These are phyloP conservation scores for Antedon mediterranea DNA, from an alignment of 53 echinoderm and acorn worm genomes.

Conservation along the genomic window DNA sequence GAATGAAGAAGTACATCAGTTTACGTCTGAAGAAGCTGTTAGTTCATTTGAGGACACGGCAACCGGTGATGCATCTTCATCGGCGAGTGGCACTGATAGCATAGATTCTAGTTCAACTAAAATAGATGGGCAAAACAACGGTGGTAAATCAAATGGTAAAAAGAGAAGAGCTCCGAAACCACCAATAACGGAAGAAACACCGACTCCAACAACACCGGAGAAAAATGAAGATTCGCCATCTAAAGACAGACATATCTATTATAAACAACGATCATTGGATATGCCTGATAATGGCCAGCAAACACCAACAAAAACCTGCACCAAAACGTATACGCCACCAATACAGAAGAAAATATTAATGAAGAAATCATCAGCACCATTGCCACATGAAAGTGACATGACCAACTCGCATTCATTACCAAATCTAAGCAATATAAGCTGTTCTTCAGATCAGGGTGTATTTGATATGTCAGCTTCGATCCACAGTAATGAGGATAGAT, in stretches of 20 bases:
- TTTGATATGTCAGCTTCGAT: not conserved
- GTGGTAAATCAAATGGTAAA: not conserved
- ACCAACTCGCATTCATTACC: not conserved
- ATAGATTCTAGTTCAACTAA: not conserved
- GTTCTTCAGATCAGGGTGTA: not conserved
- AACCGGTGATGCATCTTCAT: not conserved
- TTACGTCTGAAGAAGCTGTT: not conserved
- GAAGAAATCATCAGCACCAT: not conserved
- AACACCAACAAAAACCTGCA: not conserved
- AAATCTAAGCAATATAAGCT: not conserved
- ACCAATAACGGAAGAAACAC: not conserved
- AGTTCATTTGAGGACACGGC: not conserved
- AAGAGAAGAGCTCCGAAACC: not conserved
- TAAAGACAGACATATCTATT: not conserved
- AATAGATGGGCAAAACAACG: not conserved
- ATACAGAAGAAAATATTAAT: not conserved
- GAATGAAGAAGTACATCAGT: not conserved
- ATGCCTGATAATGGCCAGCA: not conserved
- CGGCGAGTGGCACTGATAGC: not conserved
- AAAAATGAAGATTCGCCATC: not conserved
- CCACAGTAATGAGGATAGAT: not conserved
- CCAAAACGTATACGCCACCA: not conserved
- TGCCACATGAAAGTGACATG: not conserved
- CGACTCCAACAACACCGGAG: not conserved
- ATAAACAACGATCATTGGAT: not conserved